Conservation (phyloP, 2,888 invertebrate genomes). For the Drosophila neonasuta region DNA sequence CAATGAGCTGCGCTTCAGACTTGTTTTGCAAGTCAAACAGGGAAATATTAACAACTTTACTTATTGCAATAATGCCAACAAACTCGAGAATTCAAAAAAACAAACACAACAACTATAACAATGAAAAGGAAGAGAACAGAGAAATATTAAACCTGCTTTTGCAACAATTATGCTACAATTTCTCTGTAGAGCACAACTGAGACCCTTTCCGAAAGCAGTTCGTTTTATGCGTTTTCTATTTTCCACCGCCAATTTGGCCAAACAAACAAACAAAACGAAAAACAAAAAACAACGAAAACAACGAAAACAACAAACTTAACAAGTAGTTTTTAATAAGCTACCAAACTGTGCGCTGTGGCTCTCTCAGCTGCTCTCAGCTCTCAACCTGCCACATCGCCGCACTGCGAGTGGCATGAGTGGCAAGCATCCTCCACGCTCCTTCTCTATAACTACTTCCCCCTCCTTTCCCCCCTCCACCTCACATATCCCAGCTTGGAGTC, state of each 20-base stretch:
- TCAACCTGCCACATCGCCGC: constrained; percentile 14
- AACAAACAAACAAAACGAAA: constrained; percentile 42
- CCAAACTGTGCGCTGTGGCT: constrained; percentile 36
- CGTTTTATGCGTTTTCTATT: constrained; percentile 52
- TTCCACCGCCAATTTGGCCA: constrained; percentile 50
- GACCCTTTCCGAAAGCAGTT: not conserved
- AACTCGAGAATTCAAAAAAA: constrained; percentile 7
- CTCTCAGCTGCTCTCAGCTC: constrained; percentile 3
- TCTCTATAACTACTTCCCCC: not conserved
- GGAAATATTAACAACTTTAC: constrained; percentile 11
- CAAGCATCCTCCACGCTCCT: not conserved
- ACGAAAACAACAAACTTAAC: constrained; percentile 62
- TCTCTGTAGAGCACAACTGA: constrained; percentile 26
- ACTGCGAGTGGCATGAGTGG: not conserved
- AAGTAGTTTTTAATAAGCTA: constrained; percentile 67
- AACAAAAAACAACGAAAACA: constrained; percentile 28
- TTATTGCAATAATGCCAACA: constrained; percentile 25
- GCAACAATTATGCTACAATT: constrained; percentile 69
- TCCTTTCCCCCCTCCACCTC: not conserved
- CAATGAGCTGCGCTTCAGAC: constrained; percentile 12
- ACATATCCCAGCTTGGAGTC: constrained; percentile 2
- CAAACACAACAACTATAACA: constrained; percentile 5
- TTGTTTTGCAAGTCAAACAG: constrained; percentile 6
- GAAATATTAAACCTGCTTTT: constrained; percentile 44
- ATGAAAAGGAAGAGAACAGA: constrained; percentile 1